Evolutionary conservation across 2,888 invertebrate species (phyloP).

Genomic region (Alentia gelatinosa): DNA sequence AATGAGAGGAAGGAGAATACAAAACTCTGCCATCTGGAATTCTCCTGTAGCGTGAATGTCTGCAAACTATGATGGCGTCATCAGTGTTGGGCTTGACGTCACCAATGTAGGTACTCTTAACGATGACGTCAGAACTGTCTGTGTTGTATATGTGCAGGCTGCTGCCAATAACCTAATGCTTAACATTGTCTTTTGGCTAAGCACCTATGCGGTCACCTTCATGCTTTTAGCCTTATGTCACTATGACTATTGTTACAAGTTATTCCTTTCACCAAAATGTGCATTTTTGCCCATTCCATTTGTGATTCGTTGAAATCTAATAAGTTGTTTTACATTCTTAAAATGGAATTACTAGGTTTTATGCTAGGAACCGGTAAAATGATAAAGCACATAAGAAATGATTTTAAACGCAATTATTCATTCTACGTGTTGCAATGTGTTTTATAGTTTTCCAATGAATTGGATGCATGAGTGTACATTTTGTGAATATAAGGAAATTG

Average conservation of each 20-base stretch:
- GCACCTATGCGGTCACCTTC: background rate
- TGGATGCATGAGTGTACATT: conserved; percentile 27
- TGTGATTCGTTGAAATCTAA: background rate
- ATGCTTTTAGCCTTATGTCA: conserved; percentile 27
- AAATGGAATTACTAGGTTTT: conserved; percentile 34
- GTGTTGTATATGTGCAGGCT: conserved; percentile 1
- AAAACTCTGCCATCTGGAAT: background rate
- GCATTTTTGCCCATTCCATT: conserved; percentile 49
- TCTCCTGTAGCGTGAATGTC: conserved; percentile 19
- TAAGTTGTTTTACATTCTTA: conserved; percentile 37
- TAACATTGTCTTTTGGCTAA: background rate
- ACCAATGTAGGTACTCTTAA: background rate
- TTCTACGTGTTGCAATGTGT: conserved; percentile 33
- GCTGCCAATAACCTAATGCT: conserved; percentile 18
- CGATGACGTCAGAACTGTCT: conserved; percentile 29
- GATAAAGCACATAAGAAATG: background rate
- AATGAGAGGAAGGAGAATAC: background rate
- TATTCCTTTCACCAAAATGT: conserved; percentile 37
- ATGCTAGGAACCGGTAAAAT: background rate
- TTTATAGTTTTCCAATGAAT: conserved; percentile 32
- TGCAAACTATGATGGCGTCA: background rate
- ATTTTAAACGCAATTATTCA: conserved; percentile 26
- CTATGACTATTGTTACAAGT: conserved; percentile 28
- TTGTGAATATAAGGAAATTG: background rate
- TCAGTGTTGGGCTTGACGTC: background rate